Evolutionary conservation across 2,888 invertebrate species (phyloP).

Genomic region (Parelbella ahira): DNA sequence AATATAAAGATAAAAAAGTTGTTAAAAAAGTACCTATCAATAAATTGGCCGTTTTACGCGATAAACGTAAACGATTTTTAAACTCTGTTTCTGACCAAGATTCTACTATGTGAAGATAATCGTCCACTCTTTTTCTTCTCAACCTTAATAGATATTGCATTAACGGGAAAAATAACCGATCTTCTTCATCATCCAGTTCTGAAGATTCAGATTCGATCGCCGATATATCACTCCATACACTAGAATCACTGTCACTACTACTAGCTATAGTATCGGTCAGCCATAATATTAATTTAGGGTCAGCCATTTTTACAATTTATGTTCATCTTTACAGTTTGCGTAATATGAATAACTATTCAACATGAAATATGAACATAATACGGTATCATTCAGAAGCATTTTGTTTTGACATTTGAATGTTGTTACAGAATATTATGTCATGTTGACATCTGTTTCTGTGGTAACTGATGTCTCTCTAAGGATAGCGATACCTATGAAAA

Average conservation of each 20-base stretch:
- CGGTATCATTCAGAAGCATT: no score
- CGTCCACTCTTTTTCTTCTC: conserved; percentile 50
- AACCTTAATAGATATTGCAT: conserved; percentile 54
- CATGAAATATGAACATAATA: no score
- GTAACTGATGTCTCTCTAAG: no score
- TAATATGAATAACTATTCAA: no score
- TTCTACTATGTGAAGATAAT: conserved; percentile 55
- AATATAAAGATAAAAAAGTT: no score
- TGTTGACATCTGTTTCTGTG: no score
- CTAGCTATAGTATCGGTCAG: conserved; percentile 37
- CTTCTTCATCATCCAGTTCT: conserved; percentile 42
- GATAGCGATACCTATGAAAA: no score
- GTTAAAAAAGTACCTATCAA: conserved; percentile 44
- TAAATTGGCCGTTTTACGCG: conserved; percentile 45
- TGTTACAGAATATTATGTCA: no score
- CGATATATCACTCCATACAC: conserved; percentile 49
- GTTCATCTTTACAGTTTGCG: no score
- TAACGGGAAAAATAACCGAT: conserved; percentile 51
- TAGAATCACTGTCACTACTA: conserved; percentile 48
- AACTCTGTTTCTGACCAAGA: conserved; percentile 58
- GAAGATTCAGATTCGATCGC: conserved; percentile 38
- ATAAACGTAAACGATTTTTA: conserved; percentile 51
- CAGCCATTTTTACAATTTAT: conserved; percentile 43
- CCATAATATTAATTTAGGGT: conserved; percentile 40
- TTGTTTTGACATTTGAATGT: no score